Base-by-base conservation (phyloP, 2,888 invertebrate genomes). In the Galerucella pusilla region DNA sequence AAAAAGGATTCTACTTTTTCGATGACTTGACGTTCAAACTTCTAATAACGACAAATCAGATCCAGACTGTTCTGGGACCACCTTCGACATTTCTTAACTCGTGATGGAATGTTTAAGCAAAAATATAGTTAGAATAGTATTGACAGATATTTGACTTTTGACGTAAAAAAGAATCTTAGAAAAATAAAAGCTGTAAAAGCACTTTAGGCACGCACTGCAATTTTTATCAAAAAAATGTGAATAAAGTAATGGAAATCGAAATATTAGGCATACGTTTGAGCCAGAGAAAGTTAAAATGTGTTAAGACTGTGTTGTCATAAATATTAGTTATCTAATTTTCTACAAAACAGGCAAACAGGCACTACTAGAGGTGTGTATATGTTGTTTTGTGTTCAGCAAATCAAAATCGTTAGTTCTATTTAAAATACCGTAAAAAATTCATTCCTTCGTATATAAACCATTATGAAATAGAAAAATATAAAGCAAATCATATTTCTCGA, bases 281-380 rank as follows among this genome's bases (percentile, higher is more conserved):
- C 42, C 60, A 73, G 70, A 77, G 75, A 77, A 73, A 68, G 49
- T 65, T 10, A 14, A 20, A 54, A 52, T 42, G 14, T 69, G 35
- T 64, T 2, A 63, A 70, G 57, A 74, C 25, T 25, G 68, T 74
- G 72, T 65, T 57, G 14, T n/a, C 65, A 57, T 57, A 45, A 35
- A 61, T 61, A 65, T 57, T 66, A 73, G 59, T 74, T 61, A 63
- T 7, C 61, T 67, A 63, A 65, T 42, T 65, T 28, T 71, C 73
- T 73, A 77, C 75, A 65, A 42, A 68, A 60, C 79, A 75, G 75
- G 76, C 80, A 74, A 75, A 75, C 87, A 87, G 86, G 87, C 87
- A 87, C 87, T 87, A 87, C 87, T 87, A 88, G 85, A 88, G 86
- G 85, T 88, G 87, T 87, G 87, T 88, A 87, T 85, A 82, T 83